These are phyloP conservation scores for Erannis defoliaria DNA, from an alignment of 2,888 invertebrate genomes.

Conservation along the genomic window DNA sequence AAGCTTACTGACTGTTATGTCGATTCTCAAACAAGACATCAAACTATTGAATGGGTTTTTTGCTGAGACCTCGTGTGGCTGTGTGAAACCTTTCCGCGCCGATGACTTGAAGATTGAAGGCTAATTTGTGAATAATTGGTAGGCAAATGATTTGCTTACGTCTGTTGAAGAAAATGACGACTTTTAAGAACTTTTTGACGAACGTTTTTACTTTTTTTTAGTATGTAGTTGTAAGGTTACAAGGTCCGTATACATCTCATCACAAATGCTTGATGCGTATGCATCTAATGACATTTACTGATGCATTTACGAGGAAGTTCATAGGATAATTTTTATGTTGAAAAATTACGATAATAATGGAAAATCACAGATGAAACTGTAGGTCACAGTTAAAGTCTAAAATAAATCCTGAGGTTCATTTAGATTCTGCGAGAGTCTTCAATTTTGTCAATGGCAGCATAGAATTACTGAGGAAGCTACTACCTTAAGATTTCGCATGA, in stretches of 20 bases:
- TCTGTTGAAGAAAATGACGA: conserved; percentile 12
- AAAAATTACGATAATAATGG: too few species aligned
- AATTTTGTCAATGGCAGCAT: conserved; percentile 15
- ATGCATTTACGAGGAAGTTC: too few species aligned
- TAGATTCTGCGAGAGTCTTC: conserved; percentile 4
- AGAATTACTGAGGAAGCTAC: neutral
- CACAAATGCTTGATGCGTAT: too few species aligned
- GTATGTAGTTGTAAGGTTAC: too few species aligned
- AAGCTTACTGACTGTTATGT: neutral
- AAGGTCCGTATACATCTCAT: neutral
- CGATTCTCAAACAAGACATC: conserved; percentile 24
- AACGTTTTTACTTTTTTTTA: too few species aligned
- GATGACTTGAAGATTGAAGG: conserved; percentile 33
- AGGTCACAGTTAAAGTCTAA: neutral
- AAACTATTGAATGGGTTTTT: conserved; percentile 25
- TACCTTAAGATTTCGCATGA: conserved; percentile 27
- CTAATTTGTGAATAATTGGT: conserved; percentile 29
- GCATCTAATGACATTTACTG: too few species aligned
- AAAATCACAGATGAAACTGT: neutral
- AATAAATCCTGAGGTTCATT: neutral
- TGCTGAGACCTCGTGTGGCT: conserved; percentile 29
- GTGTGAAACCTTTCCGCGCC: conserved; percentile 40
- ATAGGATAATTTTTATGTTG: too few species aligned
- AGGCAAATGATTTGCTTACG: conserved; percentile 14
- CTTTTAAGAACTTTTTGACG: too few species aligned